Percentiles rank a stretch among this genome's conserved stretches.
Conservation (phyloP, 1,140 invertebrate species). For the Radopholus similis region DNA sequence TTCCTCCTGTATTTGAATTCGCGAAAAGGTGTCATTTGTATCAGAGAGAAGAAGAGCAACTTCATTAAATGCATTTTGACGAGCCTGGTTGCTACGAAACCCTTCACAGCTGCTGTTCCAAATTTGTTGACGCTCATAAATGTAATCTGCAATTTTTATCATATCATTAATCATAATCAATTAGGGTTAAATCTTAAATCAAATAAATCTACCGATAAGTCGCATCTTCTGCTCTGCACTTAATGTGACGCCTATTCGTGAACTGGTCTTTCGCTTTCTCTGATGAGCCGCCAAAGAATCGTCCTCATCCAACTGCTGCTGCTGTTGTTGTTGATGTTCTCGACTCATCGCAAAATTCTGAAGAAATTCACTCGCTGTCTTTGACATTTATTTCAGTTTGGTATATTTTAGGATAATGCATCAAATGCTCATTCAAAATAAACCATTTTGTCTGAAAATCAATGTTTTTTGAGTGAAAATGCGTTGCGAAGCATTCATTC, state of each 20-base stretch:
- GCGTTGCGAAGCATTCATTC: no score
- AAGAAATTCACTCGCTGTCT: no score
- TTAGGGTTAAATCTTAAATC: slow-evolving; percentile 5
- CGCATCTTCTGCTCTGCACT: slow-evolving; percentile 11
- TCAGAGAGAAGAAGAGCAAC: slow-evolving; percentile 18
- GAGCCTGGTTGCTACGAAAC: slow-evolving; percentile 8
- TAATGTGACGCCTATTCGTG: not conserved
- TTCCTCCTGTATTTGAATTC: slow-evolving; percentile 31
- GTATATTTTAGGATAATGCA: no score
- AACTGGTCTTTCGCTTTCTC: not conserved
- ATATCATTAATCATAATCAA: not conserved
- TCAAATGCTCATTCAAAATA: no score
- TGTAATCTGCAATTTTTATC: not conserved
- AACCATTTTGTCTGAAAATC: no score
- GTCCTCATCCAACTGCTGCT: not conserved
- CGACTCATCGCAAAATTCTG: no score
- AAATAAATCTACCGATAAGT: not conserved
- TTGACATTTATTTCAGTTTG: no score
- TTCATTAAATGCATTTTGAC: slow-evolving; percentile 24
- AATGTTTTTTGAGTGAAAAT: no score
- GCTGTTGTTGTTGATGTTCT: slow-evolving; percentile 12
- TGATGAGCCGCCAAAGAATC: not conserved
- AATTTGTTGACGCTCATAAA: slow-evolving; percentile 13
- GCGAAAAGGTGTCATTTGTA: slow-evolving; percentile 5
- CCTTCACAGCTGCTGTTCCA: slow-evolving; percentile 16